Evolutionary conservation across 1,140 invertebrate species (phyloP).

Genomic region (Atta colombica): DNA sequence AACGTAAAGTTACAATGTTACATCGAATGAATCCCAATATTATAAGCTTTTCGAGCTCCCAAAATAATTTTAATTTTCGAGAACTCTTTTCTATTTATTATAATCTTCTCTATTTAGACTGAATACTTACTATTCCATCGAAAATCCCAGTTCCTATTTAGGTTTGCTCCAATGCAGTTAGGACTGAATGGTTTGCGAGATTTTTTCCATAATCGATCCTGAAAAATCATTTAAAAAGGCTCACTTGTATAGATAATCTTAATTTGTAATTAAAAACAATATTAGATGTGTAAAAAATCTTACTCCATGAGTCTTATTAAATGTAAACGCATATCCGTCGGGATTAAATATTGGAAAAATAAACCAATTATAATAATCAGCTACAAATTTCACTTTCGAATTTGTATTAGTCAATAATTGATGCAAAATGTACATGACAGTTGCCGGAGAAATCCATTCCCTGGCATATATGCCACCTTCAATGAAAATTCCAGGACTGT

Average conservation of each 20-base stretch:
- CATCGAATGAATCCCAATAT: neutral
- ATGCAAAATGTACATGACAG: constrained; percentile 89
- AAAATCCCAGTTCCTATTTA: neutral
- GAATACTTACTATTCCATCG: neutral
- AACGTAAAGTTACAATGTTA: too few relatives aligned
- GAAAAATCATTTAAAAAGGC: neutral
- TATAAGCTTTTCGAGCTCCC: neutral
- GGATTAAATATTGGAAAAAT: constrained; percentile 91
- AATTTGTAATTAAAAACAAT: too few relatives aligned
- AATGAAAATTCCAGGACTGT: neutral
- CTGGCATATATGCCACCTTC: constrained; percentile 90
- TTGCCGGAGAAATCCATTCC: constrained; percentile 93
- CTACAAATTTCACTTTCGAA: neutral
- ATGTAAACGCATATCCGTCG: constrained; percentile 93
- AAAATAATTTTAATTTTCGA: neutral
- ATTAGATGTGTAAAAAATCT: neutral
- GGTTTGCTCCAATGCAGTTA: constrained; percentile 45
- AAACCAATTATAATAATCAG: constrained; percentile 71
- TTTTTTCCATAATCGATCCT: neutral
- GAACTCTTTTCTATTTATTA: too few relatives aligned
- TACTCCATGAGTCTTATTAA: constrained; percentile 70
- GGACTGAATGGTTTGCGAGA: neutral
- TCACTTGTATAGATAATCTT: neutral
- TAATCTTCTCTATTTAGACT: neutral
- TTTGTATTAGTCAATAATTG: constrained; percentile 85